Evolutionary conservation across 2,113 vertebrate species (phyloP).

Genomic region (Delphinapterus leucas): DNA sequence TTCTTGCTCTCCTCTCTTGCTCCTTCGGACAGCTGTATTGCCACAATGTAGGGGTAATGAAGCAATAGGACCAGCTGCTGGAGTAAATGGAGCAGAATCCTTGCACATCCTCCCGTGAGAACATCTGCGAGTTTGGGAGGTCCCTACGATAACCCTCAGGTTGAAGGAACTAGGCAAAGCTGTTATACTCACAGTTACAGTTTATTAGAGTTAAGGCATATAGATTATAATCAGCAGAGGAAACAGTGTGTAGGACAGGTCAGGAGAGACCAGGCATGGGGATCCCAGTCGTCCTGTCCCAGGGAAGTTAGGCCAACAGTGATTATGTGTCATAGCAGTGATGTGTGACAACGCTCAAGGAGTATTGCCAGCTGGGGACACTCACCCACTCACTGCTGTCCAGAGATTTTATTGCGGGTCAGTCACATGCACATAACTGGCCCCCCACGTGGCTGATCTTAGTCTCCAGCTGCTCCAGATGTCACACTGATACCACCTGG

Average conservation of each 20-base stretch:
- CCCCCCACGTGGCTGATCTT: accelerated
- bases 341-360: neutral
- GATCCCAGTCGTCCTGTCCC: accelerated
- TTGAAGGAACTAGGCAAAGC: neutral
- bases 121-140: too few relatives aligned
- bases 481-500: neutral
- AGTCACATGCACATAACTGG: too few relatives aligned
- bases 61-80: too few relatives aligned
- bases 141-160: neutral
- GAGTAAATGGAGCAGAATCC: too few relatives aligned
- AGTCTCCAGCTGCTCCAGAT: neutral
- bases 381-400: too few relatives aligned
- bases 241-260: neutral
- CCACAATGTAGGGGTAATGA: accelerated
- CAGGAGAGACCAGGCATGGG: neutral
- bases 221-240: too few relatives aligned
- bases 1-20: accelerated
- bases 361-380: accelerated
- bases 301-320: accelerated
- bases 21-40: too few relatives aligned
- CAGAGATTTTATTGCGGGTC: neutral
- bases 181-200: neutral
- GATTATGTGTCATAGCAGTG: neutral
- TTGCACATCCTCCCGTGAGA: neutral
- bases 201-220: too few relatives aligned